Base-by-base conservation (phyloP, 37 sponge, comb jelly and placozoan genomes). In the Halisarca cf. caerulea region DNA sequence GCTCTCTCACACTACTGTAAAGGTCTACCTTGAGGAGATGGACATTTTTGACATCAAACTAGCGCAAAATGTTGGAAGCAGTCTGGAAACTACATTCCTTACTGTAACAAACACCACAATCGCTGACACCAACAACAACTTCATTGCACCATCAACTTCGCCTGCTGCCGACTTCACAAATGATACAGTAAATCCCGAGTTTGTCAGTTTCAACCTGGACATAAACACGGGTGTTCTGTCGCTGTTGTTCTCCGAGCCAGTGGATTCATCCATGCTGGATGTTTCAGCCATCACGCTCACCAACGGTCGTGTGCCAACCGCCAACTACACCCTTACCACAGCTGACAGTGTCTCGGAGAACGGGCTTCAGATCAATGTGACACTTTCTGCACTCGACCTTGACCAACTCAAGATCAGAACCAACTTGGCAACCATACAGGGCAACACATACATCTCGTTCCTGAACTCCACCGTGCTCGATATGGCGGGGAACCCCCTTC, bases 161-260 rank as follows among this genome's bases (percentile, higher is more conserved):
- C 82, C 21, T 21, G 97, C 84, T 15, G 47, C 43, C 32, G 37
- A 57, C 33, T 81, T 89, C 2, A 53, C 82, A 37, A 84, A 72
- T 44, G 96, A 95, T 60, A 37, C 70, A 39, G 90, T 88, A 2
- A 71, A 42, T 21, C 96, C 96, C n/a, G n/a, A 24, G 14, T 57
- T 95, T 14, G 5, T 70, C 14, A 47, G 45, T 43, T 90, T 88
- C 32, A 55, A 47, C 1, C 79, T 95, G 9, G 93, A 95, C 33
- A 36, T 95, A 66, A 64, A 90, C 60, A 37, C 70, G 4, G 92
- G 90, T 2, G 5, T 87, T 5, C 74, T 95, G 9, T 35, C 47
- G 23, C 83, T 95, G 17, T 83, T 84, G 25, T 92, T 95, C 70
- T 78, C 83, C 24, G 93, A 95, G 47, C 85, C 86, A 28, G 91